Percentiles rank a stretch among this genome's conserved stretches.
These are phyloP conservation scores for Apodemus agrarius DNA, from an alignment of 2,797 vertebrate species.

Conservation along the genomic window DNA sequence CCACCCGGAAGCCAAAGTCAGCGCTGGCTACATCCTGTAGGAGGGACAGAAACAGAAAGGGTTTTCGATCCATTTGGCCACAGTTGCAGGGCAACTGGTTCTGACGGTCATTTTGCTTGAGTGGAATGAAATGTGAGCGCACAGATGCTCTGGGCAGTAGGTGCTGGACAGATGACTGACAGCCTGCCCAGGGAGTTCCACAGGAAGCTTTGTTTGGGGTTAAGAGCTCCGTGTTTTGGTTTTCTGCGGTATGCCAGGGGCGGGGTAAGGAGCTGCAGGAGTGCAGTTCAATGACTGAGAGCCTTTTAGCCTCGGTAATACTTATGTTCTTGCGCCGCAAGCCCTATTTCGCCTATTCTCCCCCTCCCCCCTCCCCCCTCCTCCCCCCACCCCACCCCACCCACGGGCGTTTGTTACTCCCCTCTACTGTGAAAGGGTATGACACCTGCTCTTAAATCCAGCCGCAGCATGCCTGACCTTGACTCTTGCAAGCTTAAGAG, in stretches of 20 bases:
- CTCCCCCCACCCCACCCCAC: no score
- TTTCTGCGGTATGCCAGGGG: background rate
- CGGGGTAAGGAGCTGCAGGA: background rate
- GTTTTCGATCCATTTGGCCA: background rate
- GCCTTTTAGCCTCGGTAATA: background rate
- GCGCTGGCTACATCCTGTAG: no score
- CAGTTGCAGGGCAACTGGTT: background rate
- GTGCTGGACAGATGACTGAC: background rate
- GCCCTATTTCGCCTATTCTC: background rate
- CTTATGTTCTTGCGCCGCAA: background rate
- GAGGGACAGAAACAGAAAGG: background rate
- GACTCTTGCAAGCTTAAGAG: background rate
- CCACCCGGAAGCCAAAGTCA: background rate
- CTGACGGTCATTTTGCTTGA: background rate
- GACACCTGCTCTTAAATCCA: background rate
- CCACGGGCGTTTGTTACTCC: background rate
- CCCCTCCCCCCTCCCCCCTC: no score
- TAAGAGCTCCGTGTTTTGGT: background rate
- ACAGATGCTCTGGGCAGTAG: background rate
- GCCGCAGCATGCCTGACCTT: background rate
- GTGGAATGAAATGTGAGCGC: background rate
- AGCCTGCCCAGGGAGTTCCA: background rate
- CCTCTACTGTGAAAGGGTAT: background rate
- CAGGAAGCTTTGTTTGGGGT: background rate
- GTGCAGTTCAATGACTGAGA: background rate